These are phyloP conservation scores for Callyntrura sp. DNA, from an alignment of 2,888 invertebrate species.

Conservation along the genomic window DNA sequence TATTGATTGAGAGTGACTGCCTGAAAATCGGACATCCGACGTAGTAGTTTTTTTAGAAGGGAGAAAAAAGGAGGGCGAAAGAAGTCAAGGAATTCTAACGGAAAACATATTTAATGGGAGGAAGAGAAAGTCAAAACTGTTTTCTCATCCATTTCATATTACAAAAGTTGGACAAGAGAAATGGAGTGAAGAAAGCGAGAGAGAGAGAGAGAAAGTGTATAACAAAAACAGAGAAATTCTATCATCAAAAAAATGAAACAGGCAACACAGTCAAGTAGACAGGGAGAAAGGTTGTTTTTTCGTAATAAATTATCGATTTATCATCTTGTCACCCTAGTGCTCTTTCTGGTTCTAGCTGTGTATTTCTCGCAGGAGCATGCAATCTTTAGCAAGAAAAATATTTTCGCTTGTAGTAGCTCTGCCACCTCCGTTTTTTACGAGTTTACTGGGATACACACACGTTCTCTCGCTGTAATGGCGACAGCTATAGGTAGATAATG, in stretches of 20 bases:
- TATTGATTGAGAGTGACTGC: constrained; percentile 18
- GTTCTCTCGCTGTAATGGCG: no score
- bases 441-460: no score
- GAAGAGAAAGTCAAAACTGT: constrained; percentile 40
- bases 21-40: neutral
- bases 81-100: constrained; percentile 8
- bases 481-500: no score
- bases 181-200: neutral
- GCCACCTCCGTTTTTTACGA: no score
- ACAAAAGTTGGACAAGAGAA: neutral
- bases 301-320: constrained; percentile 57
- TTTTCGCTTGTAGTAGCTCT: no score
- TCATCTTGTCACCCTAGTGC: constrained; percentile 46
- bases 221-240: constrained; percentile 4
- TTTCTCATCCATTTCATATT: constrained; percentile 35
- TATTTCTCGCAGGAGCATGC: no score
- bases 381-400: no score
- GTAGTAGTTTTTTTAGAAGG: neutral
- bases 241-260: neutral
- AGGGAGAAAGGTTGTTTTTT: neutral
- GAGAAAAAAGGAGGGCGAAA: neutral
- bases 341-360: no score
- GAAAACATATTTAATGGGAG: constrained; percentile 42
- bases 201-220: neutral
- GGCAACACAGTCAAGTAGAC: constrained; percentile 17